A percentile compares a stretch with the other conserved stretches of the same genome.
phyloP scores from a whole-genome alignment of 2,888 invertebrate genomes.

The Malthinus seriepunctatus region DNA sequence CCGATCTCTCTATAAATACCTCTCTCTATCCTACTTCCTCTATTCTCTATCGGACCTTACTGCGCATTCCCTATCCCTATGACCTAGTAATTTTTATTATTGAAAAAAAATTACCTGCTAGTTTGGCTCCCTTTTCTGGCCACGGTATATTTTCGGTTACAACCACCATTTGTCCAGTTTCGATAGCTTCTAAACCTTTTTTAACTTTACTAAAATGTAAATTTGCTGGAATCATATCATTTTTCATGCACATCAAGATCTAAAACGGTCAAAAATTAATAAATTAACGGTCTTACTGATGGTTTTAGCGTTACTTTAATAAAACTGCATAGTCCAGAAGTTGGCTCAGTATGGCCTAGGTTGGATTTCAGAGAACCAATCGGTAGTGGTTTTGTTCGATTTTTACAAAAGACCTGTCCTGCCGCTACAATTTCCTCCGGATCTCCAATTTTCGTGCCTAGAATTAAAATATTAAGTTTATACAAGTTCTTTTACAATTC shows the following conservation, averaged over 20 bases:
- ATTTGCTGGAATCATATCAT: constrained; percentile 81
- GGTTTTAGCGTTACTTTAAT: constrained; percentile 64
- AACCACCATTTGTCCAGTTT: constrained; percentile 67
- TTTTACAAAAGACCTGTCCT: constrained; percentile 75
- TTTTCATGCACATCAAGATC: constrained; percentile 72
- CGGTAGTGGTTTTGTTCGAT: constrained; percentile 73
- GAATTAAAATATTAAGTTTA: neutral
- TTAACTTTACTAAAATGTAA: constrained; percentile 65
- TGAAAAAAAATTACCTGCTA: neutral
- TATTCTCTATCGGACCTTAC: too few relatives aligned
- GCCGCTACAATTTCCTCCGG: constrained; percentile 88
- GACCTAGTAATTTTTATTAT: too few relatives aligned
- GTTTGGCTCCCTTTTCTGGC: constrained; percentile 53
- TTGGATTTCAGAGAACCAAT: constrained; percentile 95
- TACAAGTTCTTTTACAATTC: too few relatives aligned
- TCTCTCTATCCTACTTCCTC: too few relatives aligned
- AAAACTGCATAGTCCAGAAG: constrained; percentile 80
- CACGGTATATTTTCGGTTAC: constrained; percentile 73
- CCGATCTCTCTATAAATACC: too few relatives aligned
- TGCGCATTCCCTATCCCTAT: too few relatives aligned
- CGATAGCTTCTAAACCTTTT: constrained; percentile 62
- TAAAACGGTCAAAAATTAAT: constrained; percentile 46
- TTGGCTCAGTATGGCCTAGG: constrained; percentile 89
- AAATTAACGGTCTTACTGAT: too few relatives aligned
- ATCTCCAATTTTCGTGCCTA: constrained; percentile 81